A percentile compares a stretch with the other conserved stretches of the same genome.
These are phyloP conservation scores for Leucopsar rothschildi DNA, from an alignment of 2,113 vertebrate species.

Conservation along the genomic window DNA sequence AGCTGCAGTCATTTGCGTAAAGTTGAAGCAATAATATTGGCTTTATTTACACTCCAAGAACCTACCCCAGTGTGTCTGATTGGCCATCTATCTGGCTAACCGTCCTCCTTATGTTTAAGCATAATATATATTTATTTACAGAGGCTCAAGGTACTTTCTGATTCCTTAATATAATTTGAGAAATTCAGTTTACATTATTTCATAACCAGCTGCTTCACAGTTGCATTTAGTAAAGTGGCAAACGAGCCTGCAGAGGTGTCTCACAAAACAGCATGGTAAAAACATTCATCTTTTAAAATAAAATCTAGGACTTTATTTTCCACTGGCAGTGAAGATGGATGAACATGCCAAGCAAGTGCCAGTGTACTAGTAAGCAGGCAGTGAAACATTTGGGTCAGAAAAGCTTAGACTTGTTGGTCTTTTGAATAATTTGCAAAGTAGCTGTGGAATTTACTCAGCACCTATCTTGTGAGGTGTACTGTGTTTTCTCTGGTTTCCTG, in stretches of 20 bases:
- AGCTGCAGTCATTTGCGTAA: neutral
- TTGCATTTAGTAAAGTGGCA: neutral
- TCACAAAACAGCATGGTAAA: neutral
- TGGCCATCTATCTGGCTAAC: neutral
- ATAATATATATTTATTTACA: neutral
- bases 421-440: neutral
- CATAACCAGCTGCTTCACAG: neutral
- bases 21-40: neutral
- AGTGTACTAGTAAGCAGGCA: neutral
- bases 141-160: neutral
- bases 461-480: accelerated
- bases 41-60: neutral
- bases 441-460: neutral
- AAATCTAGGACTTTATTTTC: neutral
- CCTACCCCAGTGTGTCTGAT: neutral
- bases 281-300: neutral
- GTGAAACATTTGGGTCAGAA: neutral
- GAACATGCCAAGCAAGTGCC: neutral
- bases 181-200: neutral
- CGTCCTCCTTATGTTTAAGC: accelerated
- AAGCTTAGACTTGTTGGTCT: neutral
- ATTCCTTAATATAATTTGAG: neutral
- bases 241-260: neutral
- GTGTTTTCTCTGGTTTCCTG: neutral
- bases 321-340: neutral